phyloP scores from a whole-genome alignment of 1,140 invertebrate genomes.

The Lordiphosa mommai region DNA sequence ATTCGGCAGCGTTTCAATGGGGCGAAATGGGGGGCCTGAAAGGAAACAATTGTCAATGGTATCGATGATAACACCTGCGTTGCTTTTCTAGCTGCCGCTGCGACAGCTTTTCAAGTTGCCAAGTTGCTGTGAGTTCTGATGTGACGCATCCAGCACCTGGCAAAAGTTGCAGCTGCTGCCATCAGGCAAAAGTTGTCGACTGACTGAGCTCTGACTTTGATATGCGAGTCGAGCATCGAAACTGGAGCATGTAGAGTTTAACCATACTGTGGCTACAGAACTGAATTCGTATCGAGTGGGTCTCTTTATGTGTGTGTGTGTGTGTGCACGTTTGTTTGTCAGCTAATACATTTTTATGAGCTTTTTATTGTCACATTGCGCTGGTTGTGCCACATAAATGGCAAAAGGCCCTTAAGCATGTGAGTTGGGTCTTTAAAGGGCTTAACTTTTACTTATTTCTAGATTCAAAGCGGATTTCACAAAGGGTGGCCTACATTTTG shows the following conservation, averaged over 20 bases:
- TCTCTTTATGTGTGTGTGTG: neutral
- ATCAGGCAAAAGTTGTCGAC: conserved; percentile 52
- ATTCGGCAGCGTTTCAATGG: conserved; percentile 42
- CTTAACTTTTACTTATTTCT: neutral
- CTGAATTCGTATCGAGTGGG: neutral
- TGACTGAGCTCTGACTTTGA: conserved; percentile 27
- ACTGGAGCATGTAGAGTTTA: neutral
- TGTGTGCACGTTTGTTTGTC: conserved; percentile 11
- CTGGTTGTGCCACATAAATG: conserved; percentile 62
- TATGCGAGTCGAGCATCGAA: too few species aligned
- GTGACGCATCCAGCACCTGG: conserved; percentile 64
- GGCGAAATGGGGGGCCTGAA: neutral
- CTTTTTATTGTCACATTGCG: conserved; percentile 72
- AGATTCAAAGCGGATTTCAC: conserved; percentile 19
- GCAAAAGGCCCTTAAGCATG: conserved; percentile 37
- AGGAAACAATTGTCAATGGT: conserved; percentile 71
- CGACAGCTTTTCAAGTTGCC: conserved; percentile 67
- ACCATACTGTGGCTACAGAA: neutral
- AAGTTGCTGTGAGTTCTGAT: conserved; percentile 61
- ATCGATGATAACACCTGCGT: conserved; percentile 71
- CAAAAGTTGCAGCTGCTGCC: conserved; percentile 45
- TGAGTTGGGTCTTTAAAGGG: neutral
- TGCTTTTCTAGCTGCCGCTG: conserved; percentile 39
- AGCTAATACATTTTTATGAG: conserved; percentile 72
- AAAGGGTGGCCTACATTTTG: conserved; percentile 22